Evolutionary conservation across 2,113 vertebrate species (phyloP), one percentile per base, ranked within the genome.

Genomic region (Daphoenositta chrysoptera): DNA sequence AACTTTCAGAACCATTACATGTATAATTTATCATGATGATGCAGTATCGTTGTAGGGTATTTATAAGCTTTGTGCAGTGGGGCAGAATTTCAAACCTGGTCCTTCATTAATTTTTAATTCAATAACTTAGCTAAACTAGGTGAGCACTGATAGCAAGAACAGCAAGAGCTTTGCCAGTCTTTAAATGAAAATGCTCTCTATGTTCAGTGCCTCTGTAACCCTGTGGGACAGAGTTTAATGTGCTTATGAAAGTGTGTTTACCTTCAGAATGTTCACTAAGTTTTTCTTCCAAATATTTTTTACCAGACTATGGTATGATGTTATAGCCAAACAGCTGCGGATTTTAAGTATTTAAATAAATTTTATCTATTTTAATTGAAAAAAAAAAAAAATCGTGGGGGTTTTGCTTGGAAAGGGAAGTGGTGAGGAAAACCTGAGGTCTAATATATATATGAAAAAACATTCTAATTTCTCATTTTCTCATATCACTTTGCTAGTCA

Each of bases 61-160:
- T 98, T 98, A 96, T 96, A 97, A 97, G 93, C 89, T 95, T 94
- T 96, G 97, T 93, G 92, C 90, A 92, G 76, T 84, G 84, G 96
- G 96, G 88, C 87, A 96, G 97, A 98, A 98, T 98, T 98, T 98
- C 93, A 97, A 97, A 96, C 91, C 91, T 96, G 90, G 97, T 93
- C 86, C 94, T 96, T 98, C 93, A 97, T 97, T 97, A 98, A 97
- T 96, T 93, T 97, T 98, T 97, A 92, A 98, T 96, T 97, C 68
- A 84, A n/a, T 53, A 95, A 97, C 88, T 96, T 96, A 92, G 96
- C 87, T 96, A 76, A 91, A 91, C 82, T 96, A 97, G 97, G 97
- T 97, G 95, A 97, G 79, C 45, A 64, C 89, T 93, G 73, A 82
- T 50, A 94, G 73, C 61, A 92, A 96, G 90, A 92, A 91, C 90